Base-by-base conservation (phyloP, 2,113 vertebrate species). In the Phoenicopterus ruber region DNA sequence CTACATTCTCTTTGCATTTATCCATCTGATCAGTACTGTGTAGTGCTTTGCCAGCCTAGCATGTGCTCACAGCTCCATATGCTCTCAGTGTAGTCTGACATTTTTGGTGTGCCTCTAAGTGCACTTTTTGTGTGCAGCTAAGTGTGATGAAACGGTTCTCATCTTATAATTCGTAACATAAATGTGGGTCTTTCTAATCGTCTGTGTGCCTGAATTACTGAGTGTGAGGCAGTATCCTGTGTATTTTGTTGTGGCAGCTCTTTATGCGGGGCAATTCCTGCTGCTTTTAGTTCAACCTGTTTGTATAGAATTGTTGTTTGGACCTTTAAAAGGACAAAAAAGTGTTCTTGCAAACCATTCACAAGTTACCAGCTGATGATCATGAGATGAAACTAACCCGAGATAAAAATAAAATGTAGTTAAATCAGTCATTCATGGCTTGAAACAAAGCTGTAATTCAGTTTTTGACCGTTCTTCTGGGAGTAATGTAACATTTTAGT, bases 391-490 rank as follows among this genome's bases (percentile, higher is more conserved):
- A 69, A 79, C 52, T 89, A 58, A 86, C 19, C 11, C 17, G 40
- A 72, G 65, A 84, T 44, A 73, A 82, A 95, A 82, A 54, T 13
- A 67, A 84, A 76, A 69, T 69, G 19, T 32, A 50, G 42, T 88
- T 78, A 73, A 79, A 72, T 76, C 38, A 59, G 62, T 71, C 62
- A 54, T 89, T 96, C 65, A n/a, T 85, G 31, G 74, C 76, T 65
- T 80, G 59, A 74, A 95, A 90, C 36, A 80, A 96, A 94, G 29
- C 50, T 85, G 50, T 54, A 73, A 62, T 88, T 93, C 44, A 84
- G 57, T 72, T 91, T 82, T 92, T 93, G 32, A 58, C 79, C 21
- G 31, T 93, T 94, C 86, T 96, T 93, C 82, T 93, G 72, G 82
- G 82, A 95, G 65, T 90, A 90, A 90, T 61, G 49, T 47, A 77